Conservation (phyloP, 2,113 vertebrate species). For the Zosterops hypoxanthus region DNA sequence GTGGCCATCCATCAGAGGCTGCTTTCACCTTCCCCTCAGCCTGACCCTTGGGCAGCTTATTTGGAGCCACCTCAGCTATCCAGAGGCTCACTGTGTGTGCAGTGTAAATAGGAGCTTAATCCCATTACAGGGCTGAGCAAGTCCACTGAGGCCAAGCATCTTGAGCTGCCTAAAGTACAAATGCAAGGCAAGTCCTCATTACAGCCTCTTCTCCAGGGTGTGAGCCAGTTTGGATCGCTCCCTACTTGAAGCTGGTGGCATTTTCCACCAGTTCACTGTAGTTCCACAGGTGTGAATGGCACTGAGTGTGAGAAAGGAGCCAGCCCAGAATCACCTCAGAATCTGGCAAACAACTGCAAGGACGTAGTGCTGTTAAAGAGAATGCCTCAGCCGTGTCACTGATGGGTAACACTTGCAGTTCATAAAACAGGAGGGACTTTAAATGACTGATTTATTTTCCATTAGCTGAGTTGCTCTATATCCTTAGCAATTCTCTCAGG, state of each 20-base stretch:
- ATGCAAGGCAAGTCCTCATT: neutral
- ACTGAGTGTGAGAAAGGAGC: rapidly evolving
- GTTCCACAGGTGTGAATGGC: neutral
- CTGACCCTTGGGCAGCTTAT: neutral
- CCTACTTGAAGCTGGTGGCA: neutral
- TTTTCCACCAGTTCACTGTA: neutral
- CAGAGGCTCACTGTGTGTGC: neutral
- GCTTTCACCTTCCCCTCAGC: neutral
- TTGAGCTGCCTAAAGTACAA: neutral
- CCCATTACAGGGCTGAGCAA: neutral
- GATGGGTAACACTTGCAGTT: neutral
- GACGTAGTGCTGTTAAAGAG: neutral
- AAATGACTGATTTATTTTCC: slow-evolving; percentile 15
- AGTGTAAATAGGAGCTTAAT: slow-evolving; percentile 17
- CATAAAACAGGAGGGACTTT: slow-evolving; percentile 19
- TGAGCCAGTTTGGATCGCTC: neutral
- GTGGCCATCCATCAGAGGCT: neutral
- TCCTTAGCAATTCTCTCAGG: neutral
- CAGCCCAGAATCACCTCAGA: neutral
- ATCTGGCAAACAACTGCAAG: neutral
- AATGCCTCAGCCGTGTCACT: neutral
- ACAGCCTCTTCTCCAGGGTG: neutral
- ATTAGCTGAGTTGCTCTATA: neutral
- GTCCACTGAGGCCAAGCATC: neutral
- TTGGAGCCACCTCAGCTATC: neutral